A percentile compares a stretch with the other conserved stretches of the same genome.
phyloP scores from a whole-genome alignment of 2,113 vertebrate genomes.

The Clarias macrocephalus region DNA sequence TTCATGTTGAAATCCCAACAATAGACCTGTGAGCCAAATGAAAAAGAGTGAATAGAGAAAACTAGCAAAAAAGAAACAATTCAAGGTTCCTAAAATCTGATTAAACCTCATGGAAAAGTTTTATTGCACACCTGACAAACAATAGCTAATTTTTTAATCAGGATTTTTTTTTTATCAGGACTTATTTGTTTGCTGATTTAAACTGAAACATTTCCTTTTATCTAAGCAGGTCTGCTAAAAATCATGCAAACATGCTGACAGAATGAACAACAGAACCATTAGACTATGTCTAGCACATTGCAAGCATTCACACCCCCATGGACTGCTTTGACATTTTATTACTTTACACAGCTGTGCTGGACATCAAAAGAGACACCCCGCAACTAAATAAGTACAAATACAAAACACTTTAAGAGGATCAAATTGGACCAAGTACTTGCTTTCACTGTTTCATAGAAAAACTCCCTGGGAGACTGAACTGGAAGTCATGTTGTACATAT shows the following conservation, averaged over 20 bases:
- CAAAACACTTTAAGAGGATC: slow-evolving; percentile 64
- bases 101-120: background rate
- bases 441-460: slow-evolving; percentile 8
- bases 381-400: slow-evolving; percentile 58
- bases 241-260: background rate
- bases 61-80: background rate
- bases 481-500: background rate
- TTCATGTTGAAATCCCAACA: slow-evolving; percentile 58
- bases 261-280: background rate
- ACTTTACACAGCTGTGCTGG: slow-evolving; percentile 51
- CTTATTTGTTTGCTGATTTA: background rate
- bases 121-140: background rate
- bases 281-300: background rate
- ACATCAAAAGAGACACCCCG: slow-evolving; percentile 40
- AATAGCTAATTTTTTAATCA: too few relatives aligned
- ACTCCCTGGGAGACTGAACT: background rate
- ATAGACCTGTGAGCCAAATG: slow-evolving; percentile 53
- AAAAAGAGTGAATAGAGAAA: slow-evolving; percentile 15
- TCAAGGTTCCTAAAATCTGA: background rate
- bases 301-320: slow-evolving; percentile 17
- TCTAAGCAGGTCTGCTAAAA: background rate
- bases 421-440: slow-evolving; percentile 17
- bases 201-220: background rate
- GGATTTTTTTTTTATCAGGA: background rate
- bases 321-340: slow-evolving; percentile 36